These are phyloP conservation scores for Peribatodes rhomboidaria DNA, from an alignment of 2,888 invertebrate species.

Conservation along the genomic window DNA sequence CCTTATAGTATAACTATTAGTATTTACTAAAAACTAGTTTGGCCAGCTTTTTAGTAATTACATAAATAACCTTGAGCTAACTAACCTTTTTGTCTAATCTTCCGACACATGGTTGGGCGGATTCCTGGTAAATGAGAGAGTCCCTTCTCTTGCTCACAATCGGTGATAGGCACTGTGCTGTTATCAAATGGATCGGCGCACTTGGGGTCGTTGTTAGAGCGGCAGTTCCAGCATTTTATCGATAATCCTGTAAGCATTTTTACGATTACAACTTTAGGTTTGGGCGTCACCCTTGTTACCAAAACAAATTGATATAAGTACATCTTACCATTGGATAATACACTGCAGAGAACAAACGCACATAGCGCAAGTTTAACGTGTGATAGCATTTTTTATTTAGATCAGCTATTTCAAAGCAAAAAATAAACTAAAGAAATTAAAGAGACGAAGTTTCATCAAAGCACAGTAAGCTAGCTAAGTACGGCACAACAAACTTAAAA, in stretches of 20 bases:
- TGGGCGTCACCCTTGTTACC: constrained; percentile 25
- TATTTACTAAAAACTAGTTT: too few species aligned
- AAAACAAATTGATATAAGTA: constrained; percentile 5
- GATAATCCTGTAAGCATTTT: constrained; percentile 81
- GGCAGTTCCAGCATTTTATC: constrained; percentile 97
- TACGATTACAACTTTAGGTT: neutral
- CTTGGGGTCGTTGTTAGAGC: constrained; percentile 95
- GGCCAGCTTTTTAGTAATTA: neutral
- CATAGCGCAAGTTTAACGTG: constrained; percentile 18
- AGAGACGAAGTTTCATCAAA: too few species aligned
- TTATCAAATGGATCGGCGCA: constrained; percentile 98
- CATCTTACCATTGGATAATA: constrained; percentile 59
- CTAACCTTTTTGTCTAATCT: constrained; percentile 95
- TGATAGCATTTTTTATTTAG: constrained; percentile 26
- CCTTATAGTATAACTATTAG: too few species aligned
- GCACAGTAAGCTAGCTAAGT: too few species aligned
- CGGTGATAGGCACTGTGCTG: constrained; percentile 93
- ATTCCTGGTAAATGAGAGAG: constrained; percentile 89
- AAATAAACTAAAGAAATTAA: too few species aligned
- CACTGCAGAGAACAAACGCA: constrained; percentile 44
- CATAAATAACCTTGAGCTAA: neutral
- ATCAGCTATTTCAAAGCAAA: neutral
- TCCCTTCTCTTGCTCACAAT: constrained; percentile 89
- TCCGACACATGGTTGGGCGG: constrained; percentile 94
- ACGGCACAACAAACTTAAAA: too few species aligned